phyloP scores from a whole-genome alignment of 2,797 vertebrate species.

The Anguilla megastoma region DNA sequence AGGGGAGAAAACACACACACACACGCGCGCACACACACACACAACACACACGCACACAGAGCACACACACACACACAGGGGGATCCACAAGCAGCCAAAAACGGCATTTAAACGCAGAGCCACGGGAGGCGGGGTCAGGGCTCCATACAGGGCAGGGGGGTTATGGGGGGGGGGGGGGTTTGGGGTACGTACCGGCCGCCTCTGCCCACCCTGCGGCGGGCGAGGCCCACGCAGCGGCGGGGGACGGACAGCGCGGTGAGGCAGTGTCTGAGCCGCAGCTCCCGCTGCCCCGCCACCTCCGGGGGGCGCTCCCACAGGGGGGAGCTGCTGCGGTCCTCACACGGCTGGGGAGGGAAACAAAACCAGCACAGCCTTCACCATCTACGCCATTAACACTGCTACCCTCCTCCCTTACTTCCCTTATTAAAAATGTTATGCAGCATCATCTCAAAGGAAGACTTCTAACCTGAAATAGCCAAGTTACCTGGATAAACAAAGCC shows the following conservation, averaged over 20 bases:
- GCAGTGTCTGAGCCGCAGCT: constrained; percentile 79
- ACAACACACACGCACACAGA: too few relatives aligned
- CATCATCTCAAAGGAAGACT: not conserved
- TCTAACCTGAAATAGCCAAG: not conserved
- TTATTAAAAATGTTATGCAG: not conserved
- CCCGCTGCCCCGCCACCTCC: constrained; percentile 71
- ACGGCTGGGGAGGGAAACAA: constrained; percentile 65
- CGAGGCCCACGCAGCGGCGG: constrained; percentile 81
- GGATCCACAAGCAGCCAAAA: not conserved
- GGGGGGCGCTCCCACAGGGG: constrained; percentile 58
- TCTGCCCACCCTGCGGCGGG: constrained; percentile 83
- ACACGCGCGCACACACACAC: too few relatives aligned
- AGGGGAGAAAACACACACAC: not conserved
- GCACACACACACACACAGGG: not conserved
- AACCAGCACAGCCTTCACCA: not conserved
- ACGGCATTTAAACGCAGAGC: not conserved
- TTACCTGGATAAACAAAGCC: not conserved
- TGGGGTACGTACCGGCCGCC: constrained; percentile 80
- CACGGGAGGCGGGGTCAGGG: not conserved
- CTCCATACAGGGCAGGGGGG: too few relatives aligned
- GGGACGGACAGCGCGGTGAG: constrained; percentile 85
- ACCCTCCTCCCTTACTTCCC: not conserved
- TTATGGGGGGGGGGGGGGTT: not conserved
- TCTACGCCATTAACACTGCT: not conserved
- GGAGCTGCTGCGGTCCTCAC: constrained; percentile 62